These are phyloP conservation scores for Byasa hedistus DNA, from an alignment of 2,888 invertebrate genomes.

Conservation along the genomic window DNA sequence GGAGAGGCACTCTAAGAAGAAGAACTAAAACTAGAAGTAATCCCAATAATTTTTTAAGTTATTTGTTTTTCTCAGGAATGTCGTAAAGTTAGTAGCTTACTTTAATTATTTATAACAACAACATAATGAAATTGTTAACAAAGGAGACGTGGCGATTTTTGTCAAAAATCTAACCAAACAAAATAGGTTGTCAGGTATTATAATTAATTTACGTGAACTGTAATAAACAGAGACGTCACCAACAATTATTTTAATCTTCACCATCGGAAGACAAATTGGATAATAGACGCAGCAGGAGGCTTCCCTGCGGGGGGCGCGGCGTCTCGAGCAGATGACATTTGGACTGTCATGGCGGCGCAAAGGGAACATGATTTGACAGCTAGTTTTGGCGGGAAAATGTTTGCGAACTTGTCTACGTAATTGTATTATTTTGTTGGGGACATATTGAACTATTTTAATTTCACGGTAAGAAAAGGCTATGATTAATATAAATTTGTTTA, in stretches of 20 bases:
- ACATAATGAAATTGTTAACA: too few relatives aligned
- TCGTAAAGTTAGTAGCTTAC: too few relatives aligned
- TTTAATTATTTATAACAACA: too few relatives aligned
- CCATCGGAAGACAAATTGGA: constrained; percentile 32
- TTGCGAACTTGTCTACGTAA: background rate
- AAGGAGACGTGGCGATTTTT: background rate
- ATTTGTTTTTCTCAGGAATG: too few relatives aligned
- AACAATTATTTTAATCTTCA: constrained; percentile 33
- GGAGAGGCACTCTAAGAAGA: too few relatives aligned
- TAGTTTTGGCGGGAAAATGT: constrained; percentile 25
- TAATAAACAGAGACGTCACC: constrained; percentile 32
- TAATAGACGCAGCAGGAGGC: constrained; percentile 39
- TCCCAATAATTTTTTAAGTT: too few relatives aligned
- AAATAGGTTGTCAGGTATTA: background rate
- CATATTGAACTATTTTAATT: background rate
- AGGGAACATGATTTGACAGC: constrained; percentile 28
- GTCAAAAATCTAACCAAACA: background rate
- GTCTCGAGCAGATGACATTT: constrained; percentile 55
- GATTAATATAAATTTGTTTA: too few relatives aligned
- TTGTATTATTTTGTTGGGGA: background rate
- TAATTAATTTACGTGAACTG: constrained; percentile 31
- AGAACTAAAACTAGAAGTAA: too few relatives aligned
- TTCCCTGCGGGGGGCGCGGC: constrained; percentile 43
- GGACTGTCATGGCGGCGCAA: constrained; percentile 42
- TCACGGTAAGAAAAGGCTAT: too few relatives aligned